Conservation (phyloP, 2,797 vertebrate genomes). For the Jordanella pulchra region DNA sequence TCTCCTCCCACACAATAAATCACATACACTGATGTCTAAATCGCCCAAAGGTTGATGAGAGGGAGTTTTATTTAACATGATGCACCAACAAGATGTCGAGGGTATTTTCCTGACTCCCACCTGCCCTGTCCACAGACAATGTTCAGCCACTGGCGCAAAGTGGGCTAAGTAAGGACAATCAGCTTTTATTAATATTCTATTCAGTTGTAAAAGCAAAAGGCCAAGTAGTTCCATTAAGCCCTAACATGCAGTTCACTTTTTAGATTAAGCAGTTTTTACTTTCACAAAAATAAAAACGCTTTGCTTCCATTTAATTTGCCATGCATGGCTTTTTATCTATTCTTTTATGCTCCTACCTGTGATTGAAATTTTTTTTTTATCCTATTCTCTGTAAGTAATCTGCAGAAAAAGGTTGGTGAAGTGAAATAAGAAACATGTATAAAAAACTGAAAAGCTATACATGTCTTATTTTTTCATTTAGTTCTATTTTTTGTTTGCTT, state of each 20-base stretch:
- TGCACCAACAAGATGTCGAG: slow-evolving; percentile 26
- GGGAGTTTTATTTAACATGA: slow-evolving; percentile 14
- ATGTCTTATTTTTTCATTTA: no score
- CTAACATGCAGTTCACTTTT: slow-evolving; percentile 11
- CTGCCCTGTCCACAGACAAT: slow-evolving; percentile 9
- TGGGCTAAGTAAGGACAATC: slow-evolving; percentile 13
- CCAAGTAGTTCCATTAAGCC: slow-evolving; percentile 19
- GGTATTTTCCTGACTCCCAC: slow-evolving; percentile 50
- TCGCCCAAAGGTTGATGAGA: slow-evolving; percentile 44
- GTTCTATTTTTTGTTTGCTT: no score
- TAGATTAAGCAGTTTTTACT: slow-evolving; percentile 11
- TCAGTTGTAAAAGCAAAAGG: slow-evolving; percentile 22
- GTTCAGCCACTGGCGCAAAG: slow-evolving; percentile 15
- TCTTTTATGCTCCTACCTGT: no score
- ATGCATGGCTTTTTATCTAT: neutral
- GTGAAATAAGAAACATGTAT: no score
- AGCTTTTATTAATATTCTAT: slow-evolving; percentile 29
- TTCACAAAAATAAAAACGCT: slow-evolving; percentile 7
- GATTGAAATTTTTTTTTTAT: no score
- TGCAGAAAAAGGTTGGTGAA: no score
- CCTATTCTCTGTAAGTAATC: no score
- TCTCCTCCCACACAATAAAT: slow-evolving; percentile 37
- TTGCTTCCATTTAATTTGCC: neutral
- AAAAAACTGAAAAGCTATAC: no score
- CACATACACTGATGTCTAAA: slow-evolving; percentile 17